Conservation (phyloP, 2,113 vertebrate genomes). For the Pygoscelis adeliae region DNA sequence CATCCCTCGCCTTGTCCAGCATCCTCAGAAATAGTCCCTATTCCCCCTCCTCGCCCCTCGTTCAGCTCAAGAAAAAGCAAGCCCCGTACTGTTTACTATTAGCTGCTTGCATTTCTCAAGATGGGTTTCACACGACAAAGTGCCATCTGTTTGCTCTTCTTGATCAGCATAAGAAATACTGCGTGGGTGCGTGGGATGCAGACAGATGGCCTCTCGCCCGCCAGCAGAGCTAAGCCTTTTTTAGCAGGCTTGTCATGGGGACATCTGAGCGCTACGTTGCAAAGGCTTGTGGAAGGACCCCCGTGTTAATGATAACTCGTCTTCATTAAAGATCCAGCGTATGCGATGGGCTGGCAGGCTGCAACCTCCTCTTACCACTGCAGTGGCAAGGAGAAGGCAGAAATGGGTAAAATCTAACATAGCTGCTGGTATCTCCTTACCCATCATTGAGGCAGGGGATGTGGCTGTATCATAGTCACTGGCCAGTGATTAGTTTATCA, state of each 20-base stretch:
- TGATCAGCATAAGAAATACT: not conserved
- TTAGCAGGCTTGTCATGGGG: not conserved
- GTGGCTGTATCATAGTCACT: not conserved
- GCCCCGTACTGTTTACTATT: not conserved
- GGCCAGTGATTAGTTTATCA: not conserved
- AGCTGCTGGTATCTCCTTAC: not conserved
- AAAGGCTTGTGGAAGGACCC: not conserved
- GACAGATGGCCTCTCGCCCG: not conserved
- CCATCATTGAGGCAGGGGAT: accelerated
- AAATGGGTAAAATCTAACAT: not conserved
- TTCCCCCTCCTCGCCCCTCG: not conserved
- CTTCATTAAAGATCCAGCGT: not conserved
- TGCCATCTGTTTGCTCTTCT: not conserved
- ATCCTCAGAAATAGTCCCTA: not conserved
- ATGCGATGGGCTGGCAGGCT: not conserved
- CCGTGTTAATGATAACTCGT: not conserved
- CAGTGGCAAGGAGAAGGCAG: not conserved
- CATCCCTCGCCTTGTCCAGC: not conserved
- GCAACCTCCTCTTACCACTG: not conserved
- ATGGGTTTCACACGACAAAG: not conserved
- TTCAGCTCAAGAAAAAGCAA: not conserved
- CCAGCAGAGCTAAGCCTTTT: not conserved
- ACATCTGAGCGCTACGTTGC: not conserved
- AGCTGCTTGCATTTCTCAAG: not conserved
- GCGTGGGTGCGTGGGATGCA: not conserved